Conservation (phyloP, 2,888 invertebrate genomes). For the Stenoptilia bipunctidactyla region DNA sequence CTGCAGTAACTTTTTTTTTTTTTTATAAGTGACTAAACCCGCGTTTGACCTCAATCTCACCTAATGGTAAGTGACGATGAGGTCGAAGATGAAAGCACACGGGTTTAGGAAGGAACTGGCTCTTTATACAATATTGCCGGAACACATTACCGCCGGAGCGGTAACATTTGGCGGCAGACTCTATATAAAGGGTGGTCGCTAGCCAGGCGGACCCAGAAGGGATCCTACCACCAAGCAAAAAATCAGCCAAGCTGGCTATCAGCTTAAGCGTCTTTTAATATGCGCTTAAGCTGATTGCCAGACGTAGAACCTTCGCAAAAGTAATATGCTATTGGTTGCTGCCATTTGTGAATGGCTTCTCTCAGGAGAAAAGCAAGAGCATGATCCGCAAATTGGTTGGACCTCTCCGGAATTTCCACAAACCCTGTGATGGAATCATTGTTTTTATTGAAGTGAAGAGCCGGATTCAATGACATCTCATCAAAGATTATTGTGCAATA, state of each 20-base stretch:
- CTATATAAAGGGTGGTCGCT: too few relatives aligned
- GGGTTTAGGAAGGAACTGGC: too few relatives aligned
- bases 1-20: too few relatives aligned
- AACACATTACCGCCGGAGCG: too few relatives aligned
- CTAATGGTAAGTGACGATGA: too few relatives aligned
- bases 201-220: too few relatives aligned
- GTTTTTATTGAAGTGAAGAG: background rate
- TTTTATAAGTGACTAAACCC: too few relatives aligned
- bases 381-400: background rate
- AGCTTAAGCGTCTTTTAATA: background rate
- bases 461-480: background rate
- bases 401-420: background rate
- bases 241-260: conserved; percentile 1
- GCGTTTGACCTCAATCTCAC: too few relatives aligned
- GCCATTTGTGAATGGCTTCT: conserved; percentile 1
- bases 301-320: conserved; percentile 3
- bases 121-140: too few relatives aligned
- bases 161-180: too few relatives aligned
- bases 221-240: too few relatives aligned
- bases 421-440: conserved; percentile 1
- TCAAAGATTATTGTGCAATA: background rate
- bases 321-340: conserved; percentile 1
- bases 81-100: too few relatives aligned
- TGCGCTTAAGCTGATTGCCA: background rate
- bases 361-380: background rate